phyloP scores from a whole-genome alignment of 2,797 vertebrate species.

The Gymnothorax javanicus region DNA sequence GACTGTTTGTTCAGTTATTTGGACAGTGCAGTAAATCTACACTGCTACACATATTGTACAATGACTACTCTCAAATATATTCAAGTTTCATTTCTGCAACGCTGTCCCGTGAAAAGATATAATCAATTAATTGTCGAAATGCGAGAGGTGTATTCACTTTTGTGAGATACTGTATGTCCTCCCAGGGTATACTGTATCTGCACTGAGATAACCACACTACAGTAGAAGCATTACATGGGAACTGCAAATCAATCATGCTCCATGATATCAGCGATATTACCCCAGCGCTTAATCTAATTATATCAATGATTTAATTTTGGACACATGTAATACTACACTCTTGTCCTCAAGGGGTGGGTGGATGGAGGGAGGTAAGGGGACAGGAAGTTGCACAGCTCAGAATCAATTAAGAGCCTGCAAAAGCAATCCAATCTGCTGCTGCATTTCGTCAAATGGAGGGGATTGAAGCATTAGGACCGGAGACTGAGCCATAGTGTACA shows the following conservation, averaged over 20 bases:
- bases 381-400: slow-evolving; percentile 5
- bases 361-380: not conserved
- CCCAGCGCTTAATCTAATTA: slow-evolving; percentile 37
- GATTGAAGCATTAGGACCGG: slow-evolving; percentile 16
- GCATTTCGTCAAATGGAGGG: slow-evolving; percentile 23
- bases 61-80: too few species aligned
- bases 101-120: too few species aligned
- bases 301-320: slow-evolving; percentile 43
- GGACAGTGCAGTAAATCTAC: too few species aligned
- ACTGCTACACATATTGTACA: too few species aligned
- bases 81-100: too few species aligned
- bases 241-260: slow-evolving; percentile 45
- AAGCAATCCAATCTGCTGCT: slow-evolving; percentile 18
- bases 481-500: not conserved
- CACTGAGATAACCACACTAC: not conserved
- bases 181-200: not conserved
- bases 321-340: slow-evolving; percentile 32
- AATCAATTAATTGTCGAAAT: too few species aligned
- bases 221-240: not conserved
- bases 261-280: slow-evolving; percentile 26
- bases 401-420: slow-evolving; percentile 14
- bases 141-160: too few species aligned
- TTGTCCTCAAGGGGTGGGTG: slow-evolving; percentile 13
- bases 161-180: too few species aligned
- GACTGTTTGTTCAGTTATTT: too few species aligned